Evolutionary conservation across 2,888 invertebrate genomes (phyloP), one percentile per base, ranked within the genome.

Genomic region (Phania funesta): DNA sequence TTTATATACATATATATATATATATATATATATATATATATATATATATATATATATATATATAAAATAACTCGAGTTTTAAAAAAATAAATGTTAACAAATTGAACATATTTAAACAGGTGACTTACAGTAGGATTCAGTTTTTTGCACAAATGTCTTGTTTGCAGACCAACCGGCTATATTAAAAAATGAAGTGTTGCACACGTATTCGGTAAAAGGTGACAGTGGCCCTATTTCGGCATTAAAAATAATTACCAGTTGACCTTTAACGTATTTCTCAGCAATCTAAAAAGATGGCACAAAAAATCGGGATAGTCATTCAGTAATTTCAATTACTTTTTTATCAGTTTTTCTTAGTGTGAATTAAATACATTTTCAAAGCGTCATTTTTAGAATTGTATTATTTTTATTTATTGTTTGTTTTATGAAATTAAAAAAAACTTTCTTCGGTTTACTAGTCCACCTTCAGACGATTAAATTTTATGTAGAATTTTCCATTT

Each of bases 131-230:
- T 87, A 89, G 29, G 78, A 32, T 82, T 86, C 62, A 22, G 86
- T 84, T 52, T 24, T 70, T 22, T 80, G 83, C 0, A 85, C 58
- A n/a, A 86, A 46, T 9, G 38, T 46, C 2, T 60, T 83, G n/a
- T 79, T 80, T 0, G 77, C 64, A 4, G 88, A 88, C 87, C 87
- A 85, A 1, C 90, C 90, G 0, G 88, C 90, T 18, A 89, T 86
- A 75, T 91, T 91, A 52, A 87, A 88, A 0, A 91, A 84, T 4
- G 83, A 29, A 3, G 87, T 87, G 22, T 79, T 83, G 64, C 90
- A 91, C 0, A 76, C 64, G 73, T 90, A 90, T 3, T 85, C 73
- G 5, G 89, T 88, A 54, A 74, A 84, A 0, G 90, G 90, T 0
- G 89, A 89, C 8, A 90, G 84, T 0, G 90, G 90, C 1, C 79